These are phyloP conservation scores for Huso huso DNA, from an alignment of 2,797 vertebrate species.

Conservation along the genomic window DNA sequence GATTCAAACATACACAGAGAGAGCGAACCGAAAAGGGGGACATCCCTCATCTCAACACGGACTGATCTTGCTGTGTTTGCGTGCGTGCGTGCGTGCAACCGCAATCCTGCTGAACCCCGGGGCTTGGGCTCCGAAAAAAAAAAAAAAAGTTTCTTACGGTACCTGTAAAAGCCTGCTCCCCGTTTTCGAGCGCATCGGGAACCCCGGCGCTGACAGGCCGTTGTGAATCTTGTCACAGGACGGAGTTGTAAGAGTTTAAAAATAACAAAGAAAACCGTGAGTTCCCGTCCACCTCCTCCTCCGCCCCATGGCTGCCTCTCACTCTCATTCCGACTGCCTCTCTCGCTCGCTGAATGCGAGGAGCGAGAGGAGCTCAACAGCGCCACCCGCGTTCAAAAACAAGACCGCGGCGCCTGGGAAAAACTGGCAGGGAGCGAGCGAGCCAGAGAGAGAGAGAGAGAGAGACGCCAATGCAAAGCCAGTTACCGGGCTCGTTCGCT, in stretches of 20 bases:
- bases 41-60: conserved; percentile 39
- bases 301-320: conserved; percentile 63
- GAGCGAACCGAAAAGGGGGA: conserved; percentile 35
- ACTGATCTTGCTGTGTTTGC: no score
- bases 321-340: conserved; percentile 28
- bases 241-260: conserved; percentile 55
- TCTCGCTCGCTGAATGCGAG: conserved; percentile 20
- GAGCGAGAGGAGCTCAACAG: conserved; percentile 47
- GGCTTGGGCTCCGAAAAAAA: conserved; percentile 16
- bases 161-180: conserved; percentile 54
- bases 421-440: conserved; percentile 18
- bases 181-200: conserved; percentile 51
- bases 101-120: conserved; percentile 46
- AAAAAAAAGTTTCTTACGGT: conserved; percentile 46
- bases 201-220: conserved; percentile 37
- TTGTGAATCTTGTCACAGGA: conserved; percentile 49
- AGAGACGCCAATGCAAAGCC: no score
- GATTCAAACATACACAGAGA: conserved; percentile 27
- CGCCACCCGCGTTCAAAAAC: conserved; percentile 59
- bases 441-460: neutral
- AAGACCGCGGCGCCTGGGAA: conserved; percentile 38
- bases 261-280: conserved; percentile 68
- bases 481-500: no score
- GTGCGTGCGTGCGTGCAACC: conserved; percentile 30
- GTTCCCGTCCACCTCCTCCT: conserved; percentile 56